These are phyloP conservation scores for Yponomeuta plumbellus DNA, from an alignment of 2,888 invertebrate species.

Conservation along the genomic window DNA sequence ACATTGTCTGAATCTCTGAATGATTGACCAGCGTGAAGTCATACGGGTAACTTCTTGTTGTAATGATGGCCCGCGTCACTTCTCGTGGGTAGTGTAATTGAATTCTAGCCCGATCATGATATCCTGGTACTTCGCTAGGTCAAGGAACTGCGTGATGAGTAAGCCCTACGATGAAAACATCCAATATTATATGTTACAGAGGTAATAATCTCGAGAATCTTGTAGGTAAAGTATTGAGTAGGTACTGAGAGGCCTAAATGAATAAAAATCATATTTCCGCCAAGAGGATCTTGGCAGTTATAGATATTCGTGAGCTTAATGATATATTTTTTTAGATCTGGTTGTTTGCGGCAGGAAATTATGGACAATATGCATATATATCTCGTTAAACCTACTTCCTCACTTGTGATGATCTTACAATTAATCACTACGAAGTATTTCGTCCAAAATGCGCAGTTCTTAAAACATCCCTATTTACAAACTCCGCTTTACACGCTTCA, in stretches of 20 bases:
- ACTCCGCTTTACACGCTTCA: too few species aligned
- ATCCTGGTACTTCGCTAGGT: conserved; percentile 34
- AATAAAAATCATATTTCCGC: not conserved
- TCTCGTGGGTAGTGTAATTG: conserved; percentile 60
- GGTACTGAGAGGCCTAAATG: not conserved
- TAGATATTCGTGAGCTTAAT: not conserved
- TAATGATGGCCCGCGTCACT: conserved; percentile 43
- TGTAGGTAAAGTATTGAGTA: too few species aligned
- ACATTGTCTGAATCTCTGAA: conserved; percentile 12
- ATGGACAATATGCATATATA: conserved; percentile 31
- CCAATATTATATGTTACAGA: not conserved
- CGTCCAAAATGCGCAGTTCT: too few species aligned
- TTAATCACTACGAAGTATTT: too few species aligned
- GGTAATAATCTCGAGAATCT: not conserved
- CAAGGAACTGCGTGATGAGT: conserved; percentile 5
- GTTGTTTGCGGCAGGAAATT: conserved; percentile 31
- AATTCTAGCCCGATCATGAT: conserved; percentile 40
- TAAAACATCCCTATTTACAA: too few species aligned
- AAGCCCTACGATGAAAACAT: not conserved
- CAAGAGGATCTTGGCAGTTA: not conserved
- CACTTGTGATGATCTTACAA: conserved; percentile 23
- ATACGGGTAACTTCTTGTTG: conserved; percentile 10
- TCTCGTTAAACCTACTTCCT: conserved; percentile 37
- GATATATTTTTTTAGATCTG: not conserved
- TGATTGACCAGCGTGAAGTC: conserved; percentile 19